Evolutionary conservation across 2,113 vertebrate genomes (phyloP).

Genomic region (Oncorhynchus nerka): DNA sequence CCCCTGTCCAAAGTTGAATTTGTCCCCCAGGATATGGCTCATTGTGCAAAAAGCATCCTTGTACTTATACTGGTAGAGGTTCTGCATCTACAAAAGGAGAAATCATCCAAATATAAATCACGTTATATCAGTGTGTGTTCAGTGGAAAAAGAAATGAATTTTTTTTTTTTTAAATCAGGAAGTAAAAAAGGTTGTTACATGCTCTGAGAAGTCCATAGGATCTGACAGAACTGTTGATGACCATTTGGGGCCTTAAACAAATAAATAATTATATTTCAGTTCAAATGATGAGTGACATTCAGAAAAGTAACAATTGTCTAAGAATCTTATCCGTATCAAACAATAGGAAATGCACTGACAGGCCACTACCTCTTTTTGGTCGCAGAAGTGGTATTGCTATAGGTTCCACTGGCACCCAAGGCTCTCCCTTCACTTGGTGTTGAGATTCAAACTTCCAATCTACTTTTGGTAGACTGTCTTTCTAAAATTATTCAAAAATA

Average conservation of each 20-base stretch:
- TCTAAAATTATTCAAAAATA: background rate
- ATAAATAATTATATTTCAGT: background rate
- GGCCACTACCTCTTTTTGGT: conserved; percentile 47
- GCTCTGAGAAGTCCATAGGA: conserved; percentile 60
- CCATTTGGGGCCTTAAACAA: conserved; percentile 31
- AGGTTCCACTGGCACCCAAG: conserved; percentile 61
- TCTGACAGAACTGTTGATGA: conserved; percentile 9
- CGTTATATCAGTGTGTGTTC: background rate
- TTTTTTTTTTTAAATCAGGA: background rate
- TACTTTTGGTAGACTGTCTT: background rate
- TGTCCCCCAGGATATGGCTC: conserved; percentile 66
- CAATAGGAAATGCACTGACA: background rate
- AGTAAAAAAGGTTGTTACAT: conserved; percentile 56
- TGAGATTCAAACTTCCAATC: conserved; percentile 52
- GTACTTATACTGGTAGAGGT: conserved; percentile 72
- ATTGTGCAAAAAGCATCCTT: conserved; percentile 76
- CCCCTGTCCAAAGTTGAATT: conserved; percentile 58
- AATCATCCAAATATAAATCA: background rate
- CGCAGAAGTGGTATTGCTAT: conserved; percentile 61
- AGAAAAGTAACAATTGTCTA: too few species aligned
- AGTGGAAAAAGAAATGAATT: background rate
- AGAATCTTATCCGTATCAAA: too few species aligned
- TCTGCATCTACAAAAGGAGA: conserved; percentile 69
- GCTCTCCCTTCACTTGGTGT: conserved; percentile 49
- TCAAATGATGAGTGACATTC: too few species aligned